Evolutionary conservation across 2,888 invertebrate species (phyloP).

Genomic region (Lycia hirtaria): DNA sequence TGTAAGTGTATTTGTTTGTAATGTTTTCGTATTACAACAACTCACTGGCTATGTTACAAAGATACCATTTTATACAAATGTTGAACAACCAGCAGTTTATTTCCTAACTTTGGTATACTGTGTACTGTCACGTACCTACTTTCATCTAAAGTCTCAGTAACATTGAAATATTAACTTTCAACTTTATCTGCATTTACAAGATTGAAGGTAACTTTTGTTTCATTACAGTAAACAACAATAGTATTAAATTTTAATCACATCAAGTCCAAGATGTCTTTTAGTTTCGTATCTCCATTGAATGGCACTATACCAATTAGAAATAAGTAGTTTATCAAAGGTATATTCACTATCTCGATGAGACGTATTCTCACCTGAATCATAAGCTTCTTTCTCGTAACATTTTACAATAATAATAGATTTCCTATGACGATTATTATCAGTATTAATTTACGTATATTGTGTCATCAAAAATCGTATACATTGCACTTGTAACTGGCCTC

Average conservation of each 20-base stretch:
- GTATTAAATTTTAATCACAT: constrained; percentile 60
- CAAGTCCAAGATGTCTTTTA: constrained; percentile 62
- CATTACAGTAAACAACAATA: constrained; percentile 67
- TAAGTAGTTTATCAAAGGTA: constrained; percentile 71
- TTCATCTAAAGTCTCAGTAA: constrained; percentile 63
- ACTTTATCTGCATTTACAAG: constrained; percentile 64
- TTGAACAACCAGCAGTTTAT: constrained; percentile 72
- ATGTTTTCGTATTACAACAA: constrained; percentile 33
- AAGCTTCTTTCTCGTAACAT: constrained; percentile 76
- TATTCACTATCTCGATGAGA: constrained; percentile 57
- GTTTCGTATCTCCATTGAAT: constrained; percentile 58
- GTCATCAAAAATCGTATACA: constrained; percentile 85
- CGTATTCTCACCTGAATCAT: constrained; percentile 65
- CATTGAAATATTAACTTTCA: constrained; percentile 45
- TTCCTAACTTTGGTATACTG: constrained; percentile 85
- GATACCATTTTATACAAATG: constrained; percentile 55
- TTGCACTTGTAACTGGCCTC: constrained; percentile 86
- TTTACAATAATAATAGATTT: constrained; percentile 78
- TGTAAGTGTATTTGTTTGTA: constrained; percentile 2
- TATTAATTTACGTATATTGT: constrained; percentile 83
- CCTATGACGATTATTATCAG: constrained; percentile 80
- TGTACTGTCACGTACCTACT: constrained; percentile 70
- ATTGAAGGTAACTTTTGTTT: constrained; percentile 81
- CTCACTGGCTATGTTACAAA: constrained; percentile 45
- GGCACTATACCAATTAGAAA: constrained; percentile 64